phyloP scores from a whole-genome alignment of 1,140 invertebrate genomes.

The Brachionus rotundiformis region DNA sequence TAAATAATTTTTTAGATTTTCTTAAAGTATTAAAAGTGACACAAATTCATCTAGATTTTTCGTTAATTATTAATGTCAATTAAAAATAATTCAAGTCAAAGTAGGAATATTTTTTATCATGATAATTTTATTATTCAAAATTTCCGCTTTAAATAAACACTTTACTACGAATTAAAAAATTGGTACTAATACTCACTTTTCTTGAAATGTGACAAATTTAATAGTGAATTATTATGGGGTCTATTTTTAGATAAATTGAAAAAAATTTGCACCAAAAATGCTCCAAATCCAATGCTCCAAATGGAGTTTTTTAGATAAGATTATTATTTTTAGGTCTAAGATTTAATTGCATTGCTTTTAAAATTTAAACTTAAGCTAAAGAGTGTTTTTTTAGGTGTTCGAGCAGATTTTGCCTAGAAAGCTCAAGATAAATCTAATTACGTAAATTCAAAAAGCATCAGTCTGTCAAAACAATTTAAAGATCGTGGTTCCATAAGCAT shows the following conservation, averaged over 20 bases:
- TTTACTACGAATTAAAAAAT: too few species aligned
- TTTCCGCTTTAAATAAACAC: not conserved
- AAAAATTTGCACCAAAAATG: too few species aligned
- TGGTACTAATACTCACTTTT: too few species aligned
- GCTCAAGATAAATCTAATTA: not conserved
- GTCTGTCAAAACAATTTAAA: not conserved
- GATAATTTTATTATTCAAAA: not conserved
- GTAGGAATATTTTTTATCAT: not conserved
- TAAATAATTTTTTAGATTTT: not conserved
- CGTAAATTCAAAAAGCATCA: not conserved
- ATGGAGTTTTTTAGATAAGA: not conserved
- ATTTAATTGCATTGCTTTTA: not conserved
- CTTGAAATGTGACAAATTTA: not conserved
- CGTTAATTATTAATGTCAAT: not conserved
- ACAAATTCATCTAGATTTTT: not conserved
- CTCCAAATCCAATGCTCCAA: not conserved
- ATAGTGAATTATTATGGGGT: not conserved
- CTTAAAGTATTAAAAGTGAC: not conserved
- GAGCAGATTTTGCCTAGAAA: not conserved
- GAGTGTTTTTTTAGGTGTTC: not conserved
- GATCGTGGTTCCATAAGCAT: too few species aligned
- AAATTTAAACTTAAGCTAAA: not conserved
- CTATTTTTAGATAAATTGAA: not conserved
- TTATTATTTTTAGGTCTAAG: not conserved
- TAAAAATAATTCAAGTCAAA: not conserved